Evolutionary conservation across 2,888 invertebrate species (phyloP).

Genomic region (Orchestes rusci): DNA sequence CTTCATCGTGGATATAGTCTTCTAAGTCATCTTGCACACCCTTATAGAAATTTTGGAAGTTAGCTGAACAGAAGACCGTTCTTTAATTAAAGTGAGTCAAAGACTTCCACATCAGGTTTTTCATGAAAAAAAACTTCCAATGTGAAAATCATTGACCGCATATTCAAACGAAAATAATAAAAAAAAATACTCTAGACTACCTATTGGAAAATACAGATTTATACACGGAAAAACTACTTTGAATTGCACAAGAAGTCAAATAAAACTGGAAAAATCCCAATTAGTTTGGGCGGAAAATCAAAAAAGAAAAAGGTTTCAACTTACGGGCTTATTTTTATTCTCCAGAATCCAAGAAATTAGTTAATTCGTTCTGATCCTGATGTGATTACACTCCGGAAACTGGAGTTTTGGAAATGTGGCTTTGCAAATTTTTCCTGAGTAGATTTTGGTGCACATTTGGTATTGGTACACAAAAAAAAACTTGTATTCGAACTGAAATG

Average conservation of each 20-base stretch:
- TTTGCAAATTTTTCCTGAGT: constrained; percentile 24
- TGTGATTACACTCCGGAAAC: constrained; percentile 15
- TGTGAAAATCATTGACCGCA: too few species aligned
- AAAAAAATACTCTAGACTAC: constrained; percentile 11
- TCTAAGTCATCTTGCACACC: constrained; percentile 14
- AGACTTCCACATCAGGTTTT: not conserved
- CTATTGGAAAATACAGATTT: constrained; percentile 19
- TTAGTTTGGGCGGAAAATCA: too few species aligned
- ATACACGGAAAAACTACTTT: constrained; percentile 6
- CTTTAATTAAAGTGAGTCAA: not conserved
- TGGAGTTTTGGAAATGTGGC: constrained; percentile 16
- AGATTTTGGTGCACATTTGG: constrained; percentile 23
- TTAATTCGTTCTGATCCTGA: constrained; percentile 18
- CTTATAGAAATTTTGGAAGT: constrained; percentile 6
- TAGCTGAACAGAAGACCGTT: too few species aligned
- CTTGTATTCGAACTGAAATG: too few species aligned
- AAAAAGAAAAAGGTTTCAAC: constrained; percentile 20
- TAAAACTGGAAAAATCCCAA: constrained; percentile 1
- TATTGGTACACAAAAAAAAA: too few species aligned
- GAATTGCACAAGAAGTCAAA: constrained; percentile 9
- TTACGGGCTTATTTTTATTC: constrained; percentile 17
- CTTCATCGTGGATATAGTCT: constrained; percentile 27
- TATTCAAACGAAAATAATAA: constrained; percentile 10
- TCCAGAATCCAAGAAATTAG: constrained; percentile 20
- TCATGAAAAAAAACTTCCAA: constrained; percentile 3